Percentiles rank a stretch among this genome's conserved stretches.
Evolutionary conservation across 1,140 invertebrate genomes (phyloP).

Genomic region (Trypoxylus dichotomus): DNA sequence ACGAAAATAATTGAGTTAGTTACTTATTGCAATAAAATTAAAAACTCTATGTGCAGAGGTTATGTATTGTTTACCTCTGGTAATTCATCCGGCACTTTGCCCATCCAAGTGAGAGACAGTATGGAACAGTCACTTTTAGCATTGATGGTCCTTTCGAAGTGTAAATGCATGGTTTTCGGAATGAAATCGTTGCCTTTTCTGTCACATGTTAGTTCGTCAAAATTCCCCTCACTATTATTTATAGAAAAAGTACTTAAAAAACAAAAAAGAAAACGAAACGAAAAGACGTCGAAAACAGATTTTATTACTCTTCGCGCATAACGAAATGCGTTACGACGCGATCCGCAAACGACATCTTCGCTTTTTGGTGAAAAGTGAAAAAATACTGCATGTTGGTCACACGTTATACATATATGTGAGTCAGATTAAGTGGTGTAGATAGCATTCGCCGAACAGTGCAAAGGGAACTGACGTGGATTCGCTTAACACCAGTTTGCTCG

Average conservation of each 20-base stretch:
- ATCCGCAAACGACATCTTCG: neutral
- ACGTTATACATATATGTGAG: neutral
- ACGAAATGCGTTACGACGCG: neutral
- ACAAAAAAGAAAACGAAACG: neutral
- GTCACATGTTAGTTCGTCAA: neutral
- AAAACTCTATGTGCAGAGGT: neutral
- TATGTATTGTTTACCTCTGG: constrained; percentile 71
- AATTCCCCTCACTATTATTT: neutral
- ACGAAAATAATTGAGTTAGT: too few species aligned
- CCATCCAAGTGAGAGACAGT: constrained; percentile 96
- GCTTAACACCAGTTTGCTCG: neutral
- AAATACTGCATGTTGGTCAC: neutral
- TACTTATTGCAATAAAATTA: too few species aligned
- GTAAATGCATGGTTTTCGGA: constrained; percentile 71
- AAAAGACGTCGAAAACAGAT: neutral
- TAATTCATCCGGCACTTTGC: constrained; percentile 92
- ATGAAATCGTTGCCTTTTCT: neutral
- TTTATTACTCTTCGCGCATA: neutral
- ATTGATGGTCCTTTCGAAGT: constrained; percentile 90
- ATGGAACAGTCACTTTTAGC: constrained; percentile 95
- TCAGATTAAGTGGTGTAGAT: neutral
- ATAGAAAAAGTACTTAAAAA: neutral
- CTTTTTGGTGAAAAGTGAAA: neutral
- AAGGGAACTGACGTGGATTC: constrained; percentile 20
- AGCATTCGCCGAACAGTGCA: neutral